Conservation (phyloP, 2,888 invertebrate genomes). For the Calliopum simillimum region DNA sequence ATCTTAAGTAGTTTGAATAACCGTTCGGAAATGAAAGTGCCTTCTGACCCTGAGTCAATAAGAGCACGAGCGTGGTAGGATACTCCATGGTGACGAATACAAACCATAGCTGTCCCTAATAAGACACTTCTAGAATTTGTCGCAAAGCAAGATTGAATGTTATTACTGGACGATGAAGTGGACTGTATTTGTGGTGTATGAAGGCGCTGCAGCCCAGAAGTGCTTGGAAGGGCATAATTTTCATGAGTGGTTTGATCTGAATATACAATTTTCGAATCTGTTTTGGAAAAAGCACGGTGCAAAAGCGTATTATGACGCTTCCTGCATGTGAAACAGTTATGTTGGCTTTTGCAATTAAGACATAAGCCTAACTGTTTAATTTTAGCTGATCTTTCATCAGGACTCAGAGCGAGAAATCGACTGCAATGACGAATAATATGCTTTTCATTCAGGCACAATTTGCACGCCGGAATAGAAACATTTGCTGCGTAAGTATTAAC, state of each 20-base stretch:
- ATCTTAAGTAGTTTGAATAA: constrained; percentile 32
- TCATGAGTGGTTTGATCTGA: neutral
- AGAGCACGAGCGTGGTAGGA: constrained; percentile 24
- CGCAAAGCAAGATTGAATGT: constrained; percentile 20
- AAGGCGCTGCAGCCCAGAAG: neutral
- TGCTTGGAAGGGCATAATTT: neutral
- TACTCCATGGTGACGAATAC: neutral
- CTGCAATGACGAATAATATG: constrained; percentile 21
- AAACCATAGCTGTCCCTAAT: constrained; percentile 30
- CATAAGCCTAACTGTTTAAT: constrained; percentile 29
- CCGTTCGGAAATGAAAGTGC: constrained; percentile 35
- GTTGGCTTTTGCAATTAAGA: constrained; percentile 26
- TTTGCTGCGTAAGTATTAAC: neutral
- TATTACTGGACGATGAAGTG: neutral
- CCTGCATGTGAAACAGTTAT: constrained; percentile 19
- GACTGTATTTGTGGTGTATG: constrained; percentile 11
- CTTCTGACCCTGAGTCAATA: constrained; percentile 40
- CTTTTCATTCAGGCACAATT: constrained; percentile 7
- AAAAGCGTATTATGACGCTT: constrained; percentile 33
- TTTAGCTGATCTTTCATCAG: constrained; percentile 5
- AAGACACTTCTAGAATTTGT: constrained; percentile 11
- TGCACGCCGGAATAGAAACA: neutral
- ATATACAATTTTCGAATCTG: no score
- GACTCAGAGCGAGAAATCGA: constrained; percentile 14
- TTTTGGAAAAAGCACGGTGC: constrained; percentile 11